Conservation (phyloP, 2,113 vertebrate genomes). For the Lampris megalopsis region DNA sequence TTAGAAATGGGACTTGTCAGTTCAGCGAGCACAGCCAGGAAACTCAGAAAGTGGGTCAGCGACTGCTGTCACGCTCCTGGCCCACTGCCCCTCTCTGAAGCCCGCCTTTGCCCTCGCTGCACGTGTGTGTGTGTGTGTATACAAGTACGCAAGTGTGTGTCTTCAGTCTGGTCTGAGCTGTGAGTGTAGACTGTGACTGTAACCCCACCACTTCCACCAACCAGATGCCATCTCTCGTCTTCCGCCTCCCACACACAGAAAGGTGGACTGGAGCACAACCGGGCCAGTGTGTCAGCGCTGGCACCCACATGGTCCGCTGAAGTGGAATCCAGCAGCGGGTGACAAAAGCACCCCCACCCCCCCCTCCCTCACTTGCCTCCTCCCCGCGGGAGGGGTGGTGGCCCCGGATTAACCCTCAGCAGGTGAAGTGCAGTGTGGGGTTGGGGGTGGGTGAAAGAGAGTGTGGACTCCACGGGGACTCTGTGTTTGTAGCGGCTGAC, state of each 20-base stretch:
- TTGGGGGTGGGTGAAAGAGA: background rate
- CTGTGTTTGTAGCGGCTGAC: background rate
- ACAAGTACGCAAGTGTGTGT: background rate
- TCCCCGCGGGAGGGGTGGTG: background rate
- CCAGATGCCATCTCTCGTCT: background rate
- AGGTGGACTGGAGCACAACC: constrained; percentile 19
- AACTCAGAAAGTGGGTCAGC: constrained; percentile 56
- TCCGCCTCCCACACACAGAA: background rate
- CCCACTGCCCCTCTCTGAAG: background rate
- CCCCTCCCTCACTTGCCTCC: background rate
- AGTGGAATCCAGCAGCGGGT: background rate
- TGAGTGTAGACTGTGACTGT: background rate
- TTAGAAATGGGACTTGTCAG: constrained; percentile 26
- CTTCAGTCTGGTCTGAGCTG: constrained; percentile 23
- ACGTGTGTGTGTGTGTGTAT: constrained; percentile 5
- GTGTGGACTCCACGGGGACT: background rate
- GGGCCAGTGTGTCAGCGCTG: background rate
- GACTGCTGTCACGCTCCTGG: constrained; percentile 17
- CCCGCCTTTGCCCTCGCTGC: background rate
- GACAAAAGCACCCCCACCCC: background rate
- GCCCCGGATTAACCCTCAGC: constrained; percentile 12
- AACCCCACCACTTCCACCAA: background rate
- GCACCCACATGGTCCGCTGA: background rate
- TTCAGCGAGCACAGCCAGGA: constrained; percentile 36
- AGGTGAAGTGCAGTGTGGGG: background rate